Evolutionary conservation across 2,113 vertebrate genomes (phyloP).

Genomic region (Phaethon lepturus): DNA sequence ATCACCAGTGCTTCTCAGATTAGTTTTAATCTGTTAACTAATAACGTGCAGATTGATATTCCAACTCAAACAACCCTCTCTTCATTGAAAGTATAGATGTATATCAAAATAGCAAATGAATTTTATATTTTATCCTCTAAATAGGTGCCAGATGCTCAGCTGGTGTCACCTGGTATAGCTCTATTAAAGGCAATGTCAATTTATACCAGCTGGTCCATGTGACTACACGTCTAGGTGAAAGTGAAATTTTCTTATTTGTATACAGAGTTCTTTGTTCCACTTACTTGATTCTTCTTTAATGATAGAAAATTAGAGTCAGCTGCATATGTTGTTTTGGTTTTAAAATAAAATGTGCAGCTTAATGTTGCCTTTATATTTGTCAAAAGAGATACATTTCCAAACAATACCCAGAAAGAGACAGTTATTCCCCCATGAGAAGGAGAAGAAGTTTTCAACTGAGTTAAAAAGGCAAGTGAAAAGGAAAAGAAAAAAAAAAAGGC

Average conservation of each 20-base stretch:
- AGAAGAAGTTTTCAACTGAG: not conserved
- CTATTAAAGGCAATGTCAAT: constrained; percentile 29
- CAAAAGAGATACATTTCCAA: not conserved
- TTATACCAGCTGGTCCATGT: constrained; percentile 11
- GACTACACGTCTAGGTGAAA: constrained; percentile 11
- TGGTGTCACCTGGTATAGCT: constrained; percentile 1
- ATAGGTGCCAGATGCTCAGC: constrained; percentile 14
- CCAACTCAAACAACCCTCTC: not conserved
- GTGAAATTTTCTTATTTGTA: constrained; percentile 31
- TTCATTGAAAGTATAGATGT: not conserved
- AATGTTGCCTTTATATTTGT: constrained; percentile 1
- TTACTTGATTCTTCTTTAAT: constrained; percentile 23
- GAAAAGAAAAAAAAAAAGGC: not conserved
- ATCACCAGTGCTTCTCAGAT: constrained; percentile 22
- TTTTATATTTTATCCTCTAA: constrained; percentile 25
- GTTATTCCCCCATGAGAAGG: not conserved
- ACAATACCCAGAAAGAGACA: not conserved
- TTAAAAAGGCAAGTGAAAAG: not conserved
- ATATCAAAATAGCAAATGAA: not conserved
- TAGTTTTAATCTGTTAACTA: constrained; percentile 19
- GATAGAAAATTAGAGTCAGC: constrained; percentile 1
- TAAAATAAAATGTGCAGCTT: not conserved
- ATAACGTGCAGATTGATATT: constrained; percentile 20
- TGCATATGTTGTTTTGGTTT: constrained; percentile 4
- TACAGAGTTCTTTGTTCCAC: not conserved